Conservation (phyloP, 2,797 vertebrate species). For the Pampus argenteus region DNA sequence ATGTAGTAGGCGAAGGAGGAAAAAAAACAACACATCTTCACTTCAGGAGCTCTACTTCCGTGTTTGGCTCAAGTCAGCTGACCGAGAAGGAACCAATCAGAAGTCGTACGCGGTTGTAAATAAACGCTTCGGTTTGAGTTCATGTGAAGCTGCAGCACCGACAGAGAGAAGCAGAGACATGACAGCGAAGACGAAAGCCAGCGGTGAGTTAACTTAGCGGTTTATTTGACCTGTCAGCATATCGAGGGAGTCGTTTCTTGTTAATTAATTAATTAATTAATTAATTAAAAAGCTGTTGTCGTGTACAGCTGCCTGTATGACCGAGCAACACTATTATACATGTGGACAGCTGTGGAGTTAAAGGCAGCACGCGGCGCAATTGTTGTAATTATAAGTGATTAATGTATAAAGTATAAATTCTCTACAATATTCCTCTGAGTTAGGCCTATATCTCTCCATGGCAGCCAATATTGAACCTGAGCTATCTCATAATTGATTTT, state of each 20-base stretch:
- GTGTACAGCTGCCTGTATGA: background rate
- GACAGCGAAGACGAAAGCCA: constrained; percentile 13
- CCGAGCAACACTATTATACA: background rate
- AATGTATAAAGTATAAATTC: background rate
- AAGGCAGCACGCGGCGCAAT: too few relatives aligned
- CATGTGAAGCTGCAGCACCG: background rate
- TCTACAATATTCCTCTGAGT: too few relatives aligned
- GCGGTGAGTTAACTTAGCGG: constrained; percentile 40
- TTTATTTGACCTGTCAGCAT: fast-evolving
- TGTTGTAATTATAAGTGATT: background rate
- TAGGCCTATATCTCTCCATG: too few relatives aligned
- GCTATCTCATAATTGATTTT: too few relatives aligned
- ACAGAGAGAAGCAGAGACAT: constrained; percentile 22
- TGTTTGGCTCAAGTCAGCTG: constrained; percentile 59
- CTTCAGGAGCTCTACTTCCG: constrained; percentile 12
- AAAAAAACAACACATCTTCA: background rate
- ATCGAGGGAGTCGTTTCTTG: background rate
- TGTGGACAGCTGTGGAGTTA: background rate
- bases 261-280: too few relatives aligned
- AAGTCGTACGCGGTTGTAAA: constrained; percentile 36
- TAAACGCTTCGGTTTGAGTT: constrained; percentile 9
- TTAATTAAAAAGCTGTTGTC: background rate
- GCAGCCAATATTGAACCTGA: too few relatives aligned
- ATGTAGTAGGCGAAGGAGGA: background rate
- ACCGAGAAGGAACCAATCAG: constrained; percentile 66